Evolutionary conservation across 2,797 vertebrate genomes (phyloP).

Genomic region (Hafferia zeledoni): DNA sequence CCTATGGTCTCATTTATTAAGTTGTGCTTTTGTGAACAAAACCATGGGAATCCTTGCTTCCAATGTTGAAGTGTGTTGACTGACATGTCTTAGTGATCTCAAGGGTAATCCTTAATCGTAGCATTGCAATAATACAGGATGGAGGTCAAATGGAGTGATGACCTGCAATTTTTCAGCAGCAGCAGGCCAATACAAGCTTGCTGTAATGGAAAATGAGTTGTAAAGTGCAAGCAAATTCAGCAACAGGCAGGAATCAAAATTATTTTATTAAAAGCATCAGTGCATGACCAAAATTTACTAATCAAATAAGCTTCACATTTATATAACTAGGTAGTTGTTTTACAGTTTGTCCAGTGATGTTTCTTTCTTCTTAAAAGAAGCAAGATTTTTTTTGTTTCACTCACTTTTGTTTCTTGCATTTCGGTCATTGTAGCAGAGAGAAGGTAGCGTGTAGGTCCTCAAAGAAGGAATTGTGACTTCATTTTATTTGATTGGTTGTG

Average conservation of each 20-base stretch:
- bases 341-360: neutral
- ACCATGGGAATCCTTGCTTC: slow-evolving; percentile 31
- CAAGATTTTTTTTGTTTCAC: neutral
- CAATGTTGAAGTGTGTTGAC: neutral
- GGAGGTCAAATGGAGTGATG: slow-evolving; percentile 56
- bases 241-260: neutral
- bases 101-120: slow-evolving; percentile 38
- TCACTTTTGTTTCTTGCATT: neutral
- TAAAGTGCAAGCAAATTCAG: neutral
- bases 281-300: neutral
- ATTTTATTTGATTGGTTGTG: neutral
- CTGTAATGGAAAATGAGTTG: slow-evolving; percentile 14
- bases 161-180: slow-evolving; percentile 62
- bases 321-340: neutral
- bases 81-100: slow-evolving; percentile 57
- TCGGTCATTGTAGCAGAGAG: neutral
- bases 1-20: slow-evolving; percentile 35
- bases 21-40: slow-evolving; percentile 21
- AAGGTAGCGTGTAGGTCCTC: neutral
- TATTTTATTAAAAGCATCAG: neutral
- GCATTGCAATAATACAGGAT: slow-evolving; percentile 41
- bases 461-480: neutral
- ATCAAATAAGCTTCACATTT: neutral
- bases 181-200: neutral
- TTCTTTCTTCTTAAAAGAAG: neutral